These are phyloP conservation scores for Conopomorpha cramerella DNA, from an alignment of 1,140 invertebrate species.

Conservation along the genomic window DNA sequence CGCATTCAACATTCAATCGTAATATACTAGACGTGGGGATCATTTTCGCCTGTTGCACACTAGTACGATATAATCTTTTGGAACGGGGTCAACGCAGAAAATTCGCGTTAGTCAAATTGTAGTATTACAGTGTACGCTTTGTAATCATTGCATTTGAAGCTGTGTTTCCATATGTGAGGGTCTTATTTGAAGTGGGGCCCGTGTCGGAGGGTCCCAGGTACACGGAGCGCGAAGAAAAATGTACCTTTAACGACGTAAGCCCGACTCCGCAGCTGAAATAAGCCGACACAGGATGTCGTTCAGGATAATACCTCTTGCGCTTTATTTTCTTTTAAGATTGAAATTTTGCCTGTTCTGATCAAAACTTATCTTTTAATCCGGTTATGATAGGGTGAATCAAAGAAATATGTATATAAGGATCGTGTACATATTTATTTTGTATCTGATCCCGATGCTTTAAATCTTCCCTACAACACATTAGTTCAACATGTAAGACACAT, in stretches of 20 bases:
- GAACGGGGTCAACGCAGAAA: conserved; percentile 34
- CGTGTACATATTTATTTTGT: too few species aligned
- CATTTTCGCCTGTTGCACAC: conserved; percentile 17
- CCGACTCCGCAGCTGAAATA: conserved; percentile 46
- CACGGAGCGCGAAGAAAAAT: conserved; percentile 54
- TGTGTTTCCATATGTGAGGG: conserved; percentile 46
- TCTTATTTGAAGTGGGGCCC: too few species aligned
- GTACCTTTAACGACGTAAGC: conserved; percentile 56
- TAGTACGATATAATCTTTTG: conserved; percentile 30
- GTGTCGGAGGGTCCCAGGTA: conserved; percentile 50
- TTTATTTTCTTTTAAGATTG: conserved; percentile 38
- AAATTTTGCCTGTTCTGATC: too few species aligned
- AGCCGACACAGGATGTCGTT: conserved; percentile 55
- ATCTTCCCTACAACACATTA: too few species aligned
- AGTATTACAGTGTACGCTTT: conserved; percentile 51
- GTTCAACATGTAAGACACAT: too few species aligned
- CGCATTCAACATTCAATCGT: conserved; percentile 28
- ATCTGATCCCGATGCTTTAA: too few species aligned
- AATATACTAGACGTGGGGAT: conserved; percentile 16
- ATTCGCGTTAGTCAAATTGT: conserved; percentile 60
- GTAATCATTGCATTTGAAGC: conserved; percentile 56
- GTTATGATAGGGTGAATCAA: too few species aligned
- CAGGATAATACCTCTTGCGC: conserved; percentile 45
- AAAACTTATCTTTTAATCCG: too few species aligned
- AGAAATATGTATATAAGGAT: too few species aligned